Evolutionary conservation across 2,113 vertebrate species (phyloP).

Genomic region (Edolisoma coerulescens): DNA sequence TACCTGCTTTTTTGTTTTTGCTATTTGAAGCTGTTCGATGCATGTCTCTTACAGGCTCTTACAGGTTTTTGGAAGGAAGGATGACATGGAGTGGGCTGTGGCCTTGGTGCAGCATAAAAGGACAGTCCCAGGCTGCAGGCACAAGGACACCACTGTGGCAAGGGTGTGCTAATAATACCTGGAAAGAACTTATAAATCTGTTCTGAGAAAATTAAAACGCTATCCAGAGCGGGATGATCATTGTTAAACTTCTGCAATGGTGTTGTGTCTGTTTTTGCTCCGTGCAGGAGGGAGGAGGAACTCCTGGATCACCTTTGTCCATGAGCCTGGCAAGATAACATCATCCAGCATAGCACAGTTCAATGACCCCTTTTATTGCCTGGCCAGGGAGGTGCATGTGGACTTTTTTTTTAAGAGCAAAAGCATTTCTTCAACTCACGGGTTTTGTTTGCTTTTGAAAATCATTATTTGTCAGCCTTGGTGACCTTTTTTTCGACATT

Average conservation of each 20-base stretch:
- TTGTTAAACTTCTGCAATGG: not conserved
- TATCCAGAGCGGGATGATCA: not conserved
- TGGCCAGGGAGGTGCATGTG: not conserved
- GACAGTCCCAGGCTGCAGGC: not conserved
- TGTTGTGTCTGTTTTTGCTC: not conserved
- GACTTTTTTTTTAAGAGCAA: not conserved
- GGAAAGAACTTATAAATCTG: not conserved
- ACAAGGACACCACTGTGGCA: not conserved
- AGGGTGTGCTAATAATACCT: not conserved
- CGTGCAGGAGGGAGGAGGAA: not conserved
- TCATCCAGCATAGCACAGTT: not conserved
- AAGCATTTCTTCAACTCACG: not conserved
- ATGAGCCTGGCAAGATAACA: not conserved
- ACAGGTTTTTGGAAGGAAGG: not conserved
- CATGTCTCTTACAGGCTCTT: not conserved
- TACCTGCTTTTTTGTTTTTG: not conserved
- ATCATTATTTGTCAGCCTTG: slow-evolving; percentile 24
- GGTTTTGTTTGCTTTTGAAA: slow-evolving; percentile 42
- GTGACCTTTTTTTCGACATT: not conserved
- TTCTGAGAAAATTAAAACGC: not conserved
- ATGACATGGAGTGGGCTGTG: not conserved
- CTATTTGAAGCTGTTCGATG: not conserved
- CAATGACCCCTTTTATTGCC: slow-evolving; percentile 15
- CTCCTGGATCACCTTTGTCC: slow-evolving; percentile 30
- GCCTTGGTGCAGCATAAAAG: not conserved